Evolutionary conservation across 2,113 vertebrate species (phyloP).

Genomic region (Equus quagga): DNA sequence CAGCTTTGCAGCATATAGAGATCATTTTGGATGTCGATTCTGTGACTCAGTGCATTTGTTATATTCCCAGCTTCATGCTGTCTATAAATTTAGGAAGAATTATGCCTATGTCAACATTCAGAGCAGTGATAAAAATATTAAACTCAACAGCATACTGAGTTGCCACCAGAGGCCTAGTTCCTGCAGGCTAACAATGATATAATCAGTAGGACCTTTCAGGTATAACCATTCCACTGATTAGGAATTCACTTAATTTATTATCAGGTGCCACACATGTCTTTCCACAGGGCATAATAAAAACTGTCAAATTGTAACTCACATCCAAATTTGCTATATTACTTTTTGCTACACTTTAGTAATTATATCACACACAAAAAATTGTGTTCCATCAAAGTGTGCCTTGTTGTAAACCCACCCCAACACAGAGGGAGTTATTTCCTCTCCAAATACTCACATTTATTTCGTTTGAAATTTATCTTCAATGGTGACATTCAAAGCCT

Average conservation of each 20-base stretch:
- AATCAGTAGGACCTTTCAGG: neutral
- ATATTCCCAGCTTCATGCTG: neutral
- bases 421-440: neutral
- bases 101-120: slow-evolving; percentile 1
- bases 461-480: neutral
- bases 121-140: neutral
- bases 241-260: slow-evolving; percentile 34
- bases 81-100: slow-evolving; percentile 49
- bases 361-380: neutral
- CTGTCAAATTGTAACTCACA: neutral
- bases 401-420: neutral
- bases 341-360: neutral
- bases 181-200: neutral
- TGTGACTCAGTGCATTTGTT: neutral
- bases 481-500: neutral
- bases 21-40: neutral
- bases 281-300: neutral
- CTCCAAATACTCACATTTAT: neutral
- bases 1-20: neutral
- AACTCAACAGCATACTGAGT: neutral
- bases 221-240: neutral
- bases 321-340: neutral
- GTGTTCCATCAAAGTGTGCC: neutral
- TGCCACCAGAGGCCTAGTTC: neutral
- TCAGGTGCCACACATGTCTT: neutral